Conservation (phyloP, 2,113 vertebrate genomes). For the Buteo buteo region DNA sequence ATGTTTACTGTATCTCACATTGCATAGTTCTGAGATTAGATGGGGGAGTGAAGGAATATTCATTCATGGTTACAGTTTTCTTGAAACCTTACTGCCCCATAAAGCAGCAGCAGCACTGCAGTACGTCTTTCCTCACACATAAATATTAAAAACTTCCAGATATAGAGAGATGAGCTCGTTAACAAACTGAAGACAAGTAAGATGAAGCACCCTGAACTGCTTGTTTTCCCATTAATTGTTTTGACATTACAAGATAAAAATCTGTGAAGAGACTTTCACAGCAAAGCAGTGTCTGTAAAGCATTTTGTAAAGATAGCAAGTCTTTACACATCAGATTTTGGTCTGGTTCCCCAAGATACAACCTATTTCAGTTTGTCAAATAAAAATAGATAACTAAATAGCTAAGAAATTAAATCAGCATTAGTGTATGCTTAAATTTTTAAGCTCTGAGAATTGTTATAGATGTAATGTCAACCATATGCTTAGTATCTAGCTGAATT, state of each 20-base stretch:
- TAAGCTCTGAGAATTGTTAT: background rate
- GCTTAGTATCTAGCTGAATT: background rate
- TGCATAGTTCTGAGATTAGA: background rate
- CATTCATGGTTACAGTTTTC: background rate
- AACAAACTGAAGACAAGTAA: background rate
- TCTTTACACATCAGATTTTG: background rate
- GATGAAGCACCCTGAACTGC: background rate
- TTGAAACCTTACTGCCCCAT: background rate
- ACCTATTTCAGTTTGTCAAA: background rate
- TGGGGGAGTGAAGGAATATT: background rate
- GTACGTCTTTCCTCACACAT: background rate
- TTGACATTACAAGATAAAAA: background rate
- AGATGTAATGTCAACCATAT: background rate
- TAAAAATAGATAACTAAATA: background rate
- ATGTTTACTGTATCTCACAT: background rate
- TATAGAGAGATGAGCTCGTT: background rate
- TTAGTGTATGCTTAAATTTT: background rate
- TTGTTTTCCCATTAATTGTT: constrained; percentile 27
- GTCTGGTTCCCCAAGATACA: background rate
- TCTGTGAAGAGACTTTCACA: background rate
- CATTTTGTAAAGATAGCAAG: background rate
- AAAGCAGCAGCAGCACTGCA: background rate
- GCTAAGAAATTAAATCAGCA: background rate
- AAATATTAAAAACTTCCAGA: background rate
- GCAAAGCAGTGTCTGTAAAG: background rate